Evolutionary conservation across 2,113 vertebrate genomes (phyloP).

Genomic region (Xenopus tropicalis): DNA sequence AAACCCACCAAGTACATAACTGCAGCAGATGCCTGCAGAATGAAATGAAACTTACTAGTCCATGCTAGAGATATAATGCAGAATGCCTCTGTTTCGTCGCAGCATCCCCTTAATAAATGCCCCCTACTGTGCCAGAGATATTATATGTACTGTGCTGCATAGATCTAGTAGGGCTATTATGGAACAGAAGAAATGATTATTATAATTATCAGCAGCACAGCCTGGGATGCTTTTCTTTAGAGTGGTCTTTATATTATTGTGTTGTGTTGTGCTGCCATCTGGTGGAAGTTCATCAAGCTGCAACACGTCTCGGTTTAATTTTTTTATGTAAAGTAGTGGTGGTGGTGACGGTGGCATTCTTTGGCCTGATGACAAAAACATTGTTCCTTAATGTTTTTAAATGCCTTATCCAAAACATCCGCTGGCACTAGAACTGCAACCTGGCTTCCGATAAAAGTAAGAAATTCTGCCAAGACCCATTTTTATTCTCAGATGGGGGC

Average conservation of each 20-base stretch:
- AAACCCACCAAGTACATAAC: no score
- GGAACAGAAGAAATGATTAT: background rate
- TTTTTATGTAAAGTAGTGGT: background rate
- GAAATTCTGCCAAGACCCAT: background rate
- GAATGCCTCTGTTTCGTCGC: no score
- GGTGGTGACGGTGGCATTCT: background rate
- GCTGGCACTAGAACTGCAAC: conserved; percentile 5
- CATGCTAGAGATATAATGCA: no score
- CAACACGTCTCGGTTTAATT: background rate
- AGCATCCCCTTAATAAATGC: no score
- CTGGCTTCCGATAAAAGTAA: conserved; percentile 29
- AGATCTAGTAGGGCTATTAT: background rate
- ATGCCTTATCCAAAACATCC: no score
- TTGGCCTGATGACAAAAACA: background rate
- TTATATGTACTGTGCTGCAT: background rate
- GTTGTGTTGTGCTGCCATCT: conserved; percentile 29
- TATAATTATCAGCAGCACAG: background rate
- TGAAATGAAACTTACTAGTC: no score
- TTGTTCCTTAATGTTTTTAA: background rate
- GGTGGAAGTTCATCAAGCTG: background rate
- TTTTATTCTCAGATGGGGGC: background rate
- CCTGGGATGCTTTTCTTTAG: background rate
- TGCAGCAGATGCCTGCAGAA: no score
- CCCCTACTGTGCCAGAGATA: background rate
- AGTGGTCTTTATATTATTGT: no score